A percentile compares a stretch with the other conserved stretches of the same genome.
These are phyloP conservation scores for Anser cygnoides DNA, from an alignment of 2,113 vertebrate species.

Conservation along the genomic window DNA sequence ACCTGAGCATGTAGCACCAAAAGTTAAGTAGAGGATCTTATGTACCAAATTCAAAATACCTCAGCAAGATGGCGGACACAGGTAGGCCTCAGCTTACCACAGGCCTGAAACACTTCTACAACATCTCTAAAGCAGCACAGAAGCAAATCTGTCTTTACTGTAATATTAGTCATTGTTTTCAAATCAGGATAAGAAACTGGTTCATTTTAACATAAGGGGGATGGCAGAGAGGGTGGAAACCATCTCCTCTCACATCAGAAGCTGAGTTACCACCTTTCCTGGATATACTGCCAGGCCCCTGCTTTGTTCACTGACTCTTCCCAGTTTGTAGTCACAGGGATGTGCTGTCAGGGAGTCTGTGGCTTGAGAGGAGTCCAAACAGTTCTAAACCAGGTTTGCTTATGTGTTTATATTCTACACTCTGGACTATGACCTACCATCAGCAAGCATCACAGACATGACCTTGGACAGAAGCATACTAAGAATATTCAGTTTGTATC, in stretches of 20 bases:
- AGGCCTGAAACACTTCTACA: not conserved
- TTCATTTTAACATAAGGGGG: not conserved
- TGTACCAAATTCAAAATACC: not conserved
- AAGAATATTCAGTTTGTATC: not conserved
- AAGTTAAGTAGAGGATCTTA: not conserved
- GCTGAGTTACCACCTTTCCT: not conserved
- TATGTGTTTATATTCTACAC: not conserved
- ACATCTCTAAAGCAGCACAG: not conserved
- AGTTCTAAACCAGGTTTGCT: not conserved
- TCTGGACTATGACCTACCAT: not conserved
- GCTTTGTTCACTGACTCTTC: not conserved
- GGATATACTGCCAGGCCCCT: not conserved
- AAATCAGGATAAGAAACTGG: not conserved
- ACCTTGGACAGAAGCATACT: not conserved
- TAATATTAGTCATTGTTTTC: not conserved
- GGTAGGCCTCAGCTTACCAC: not conserved
- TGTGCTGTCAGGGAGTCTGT: not conserved
- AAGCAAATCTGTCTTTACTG: not conserved
- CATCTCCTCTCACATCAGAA: not conserved
- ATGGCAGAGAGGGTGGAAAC: not conserved
- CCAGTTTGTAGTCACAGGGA: not conserved
- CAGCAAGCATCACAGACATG: not conserved
- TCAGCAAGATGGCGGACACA: not conserved
- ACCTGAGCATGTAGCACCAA: rapidly evolving
- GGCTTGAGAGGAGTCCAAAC: not conserved